These are phyloP conservation scores for Petrocephalus microphthalmus DNA, from an alignment of 2,113 vertebrate genomes.

Conservation along the genomic window DNA sequence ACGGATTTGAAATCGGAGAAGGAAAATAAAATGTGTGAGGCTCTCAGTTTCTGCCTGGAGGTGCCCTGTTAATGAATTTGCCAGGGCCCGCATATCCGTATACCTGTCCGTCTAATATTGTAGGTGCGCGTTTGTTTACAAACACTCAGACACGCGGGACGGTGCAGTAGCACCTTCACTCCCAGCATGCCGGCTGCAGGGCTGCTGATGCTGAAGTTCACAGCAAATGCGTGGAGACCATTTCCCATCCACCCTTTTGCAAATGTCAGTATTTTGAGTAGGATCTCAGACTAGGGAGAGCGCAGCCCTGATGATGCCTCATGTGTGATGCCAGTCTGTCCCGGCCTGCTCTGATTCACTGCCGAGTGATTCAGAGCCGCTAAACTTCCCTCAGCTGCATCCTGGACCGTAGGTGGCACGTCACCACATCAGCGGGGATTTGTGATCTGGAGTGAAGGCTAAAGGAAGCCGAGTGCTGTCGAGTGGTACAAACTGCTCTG, in stretches of 20 bases:
- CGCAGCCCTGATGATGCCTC: not conserved
- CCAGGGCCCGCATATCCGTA: not conserved
- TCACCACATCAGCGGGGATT: not conserved
- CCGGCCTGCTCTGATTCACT: not conserved
- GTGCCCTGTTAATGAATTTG: not conserved
- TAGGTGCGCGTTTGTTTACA: not conserved
- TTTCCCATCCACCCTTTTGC: not conserved
- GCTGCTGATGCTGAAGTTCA: not conserved
- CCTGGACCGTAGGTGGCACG: not conserved
- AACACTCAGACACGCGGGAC: not conserved
- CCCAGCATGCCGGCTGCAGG: not conserved
- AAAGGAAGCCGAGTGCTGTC: not conserved
- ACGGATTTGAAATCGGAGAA: not conserved
- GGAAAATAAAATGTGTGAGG: not conserved
- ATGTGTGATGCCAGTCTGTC: not conserved
- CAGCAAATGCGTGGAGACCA: not conserved
- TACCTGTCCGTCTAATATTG: not conserved
- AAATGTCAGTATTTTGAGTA: not conserved
- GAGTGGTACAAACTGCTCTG: not conserved
- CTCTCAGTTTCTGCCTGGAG: not conserved
- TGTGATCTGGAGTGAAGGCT: not conserved
- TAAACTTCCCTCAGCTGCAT: not conserved
- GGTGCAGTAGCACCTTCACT: not conserved
- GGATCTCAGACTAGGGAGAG: not conserved
- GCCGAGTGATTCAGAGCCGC: not conserved